These are phyloP conservation scores for Fragum whitleyi DNA, from an alignment of 2,888 invertebrate species.

Conservation along the genomic window DNA sequence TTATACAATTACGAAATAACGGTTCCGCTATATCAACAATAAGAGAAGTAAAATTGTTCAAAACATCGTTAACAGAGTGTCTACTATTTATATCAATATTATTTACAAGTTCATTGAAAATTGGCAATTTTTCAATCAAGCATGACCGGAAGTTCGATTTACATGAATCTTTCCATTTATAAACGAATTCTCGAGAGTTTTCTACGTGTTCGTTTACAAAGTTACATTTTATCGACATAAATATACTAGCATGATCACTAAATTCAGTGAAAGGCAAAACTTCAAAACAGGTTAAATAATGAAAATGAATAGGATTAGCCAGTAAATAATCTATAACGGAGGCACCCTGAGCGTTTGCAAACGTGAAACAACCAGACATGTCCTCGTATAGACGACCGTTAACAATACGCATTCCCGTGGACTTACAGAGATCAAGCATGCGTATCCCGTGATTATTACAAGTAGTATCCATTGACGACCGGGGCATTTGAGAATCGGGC, in stretches of 20 bases:
- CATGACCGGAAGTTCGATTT: too few relatives aligned
- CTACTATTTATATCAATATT: too few relatives aligned
- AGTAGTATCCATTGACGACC: not conserved
- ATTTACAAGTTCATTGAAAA: too few relatives aligned
- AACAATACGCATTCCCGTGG: conserved; percentile 1
- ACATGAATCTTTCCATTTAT: too few relatives aligned
- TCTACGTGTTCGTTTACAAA: too few relatives aligned
- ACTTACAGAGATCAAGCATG: not conserved
- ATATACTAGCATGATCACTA: conserved; percentile 5
- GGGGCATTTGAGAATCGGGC: conserved; percentile 17
- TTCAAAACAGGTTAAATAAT: not conserved
- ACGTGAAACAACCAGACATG: not conserved
- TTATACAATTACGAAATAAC: too few relatives aligned
- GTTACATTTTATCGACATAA: not conserved
- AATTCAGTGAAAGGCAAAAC: not conserved
- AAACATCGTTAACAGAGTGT: too few relatives aligned
- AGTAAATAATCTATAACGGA: conserved; percentile 8
- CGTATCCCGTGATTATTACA: not conserved
- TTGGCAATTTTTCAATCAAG: too few relatives aligned
- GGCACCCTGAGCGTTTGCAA: not conserved
- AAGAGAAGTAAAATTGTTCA: too few relatives aligned
- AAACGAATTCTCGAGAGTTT: too few relatives aligned
- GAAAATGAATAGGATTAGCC: not conserved
- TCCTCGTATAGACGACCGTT: not conserved
- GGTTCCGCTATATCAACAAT: too few relatives aligned